A percentile compares a stretch with the other conserved stretches of the same genome.
These are phyloP conservation scores for Euwallacea similis DNA, from an alignment of 1,140 invertebrate genomes.

Conservation along the genomic window DNA sequence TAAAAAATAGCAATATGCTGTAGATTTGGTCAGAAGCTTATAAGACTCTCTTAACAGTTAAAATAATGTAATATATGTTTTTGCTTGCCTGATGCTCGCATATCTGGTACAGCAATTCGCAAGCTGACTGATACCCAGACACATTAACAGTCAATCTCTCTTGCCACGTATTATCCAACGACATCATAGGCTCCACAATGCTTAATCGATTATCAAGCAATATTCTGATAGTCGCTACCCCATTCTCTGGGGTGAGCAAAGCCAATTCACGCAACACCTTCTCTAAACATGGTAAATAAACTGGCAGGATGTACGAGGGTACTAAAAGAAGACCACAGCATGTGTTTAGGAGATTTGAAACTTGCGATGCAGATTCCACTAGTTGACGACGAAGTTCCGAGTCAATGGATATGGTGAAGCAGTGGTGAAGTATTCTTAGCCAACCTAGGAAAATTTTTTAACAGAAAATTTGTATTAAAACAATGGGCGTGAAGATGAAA, in stretches of 20 bases:
- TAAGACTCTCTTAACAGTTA: too few species aligned
- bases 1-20: too few species aligned
- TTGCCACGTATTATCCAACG: constrained; percentile 41
- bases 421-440: constrained; percentile 63
- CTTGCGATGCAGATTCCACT: constrained; percentile 64
- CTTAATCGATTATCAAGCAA: constrained; percentile 59
- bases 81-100: constrained; percentile 57
- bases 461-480: neutral
- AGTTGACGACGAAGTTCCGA: constrained; percentile 51
- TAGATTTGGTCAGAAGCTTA: too few species aligned
- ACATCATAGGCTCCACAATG: constrained; percentile 45
- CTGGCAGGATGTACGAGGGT: constrained; percentile 63
- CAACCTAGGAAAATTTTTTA: neutral
- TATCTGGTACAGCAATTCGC: constrained; percentile 77
- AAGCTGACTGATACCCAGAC: constrained; percentile 66
- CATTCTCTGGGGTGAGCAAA: constrained; percentile 62
- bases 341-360: constrained; percentile 69
- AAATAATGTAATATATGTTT: neutral
- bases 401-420: constrained; percentile 59
- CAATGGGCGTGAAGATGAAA: neutral
- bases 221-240: constrained; percentile 61
- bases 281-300: constrained; percentile 66
- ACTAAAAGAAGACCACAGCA: constrained; percentile 75
- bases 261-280: constrained; percentile 65
- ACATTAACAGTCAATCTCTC: constrained; percentile 48